Percentiles rank a stretch among this genome's conserved stretches.
phyloP scores from a whole-genome alignment of 2,888 invertebrate species.

The Apodemia zela region DNA sequence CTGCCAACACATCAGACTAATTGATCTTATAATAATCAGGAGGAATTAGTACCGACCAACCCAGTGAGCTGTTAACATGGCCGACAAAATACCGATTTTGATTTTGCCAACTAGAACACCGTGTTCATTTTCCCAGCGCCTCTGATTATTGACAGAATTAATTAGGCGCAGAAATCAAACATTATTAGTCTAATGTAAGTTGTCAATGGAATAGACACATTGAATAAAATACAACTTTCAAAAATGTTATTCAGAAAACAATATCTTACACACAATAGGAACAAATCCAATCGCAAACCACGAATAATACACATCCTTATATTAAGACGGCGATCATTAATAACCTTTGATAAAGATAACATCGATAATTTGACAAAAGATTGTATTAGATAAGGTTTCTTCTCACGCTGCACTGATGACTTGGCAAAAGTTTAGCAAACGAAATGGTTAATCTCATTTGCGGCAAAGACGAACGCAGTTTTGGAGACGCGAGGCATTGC shows the following conservation, averaged over 20 bases:
- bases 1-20: no score
- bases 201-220: no score
- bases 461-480: slow-evolving; percentile 67
- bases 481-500: neutral
- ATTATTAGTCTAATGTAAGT: no score
- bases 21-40: no score
- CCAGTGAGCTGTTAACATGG: no score
- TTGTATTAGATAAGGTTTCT: slow-evolving; percentile 36
- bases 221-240: neutral
- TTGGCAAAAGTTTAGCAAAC: slow-evolving; percentile 64
- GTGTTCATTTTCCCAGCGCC: no score
- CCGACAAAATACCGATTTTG: no score
- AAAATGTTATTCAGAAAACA: neutral
- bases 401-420: slow-evolving; percentile 76
- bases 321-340: slow-evolving; percentile 3
- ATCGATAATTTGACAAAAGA: slow-evolving; percentile 23
- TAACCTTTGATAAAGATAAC: slow-evolving; percentile 14
- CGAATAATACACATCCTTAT: neutral
- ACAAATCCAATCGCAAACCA: neutral
- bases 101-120: no score
- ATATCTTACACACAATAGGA: neutral
- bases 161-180: no score
- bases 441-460: slow-evolving; percentile 68
- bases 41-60: no score
- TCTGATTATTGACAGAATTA: no score